Evolutionary conservation across 92 coral and sea anemone genomes (phyloP), one percentile per base, ranked within the genome.

Genomic region (Palythoa grandis): DNA sequence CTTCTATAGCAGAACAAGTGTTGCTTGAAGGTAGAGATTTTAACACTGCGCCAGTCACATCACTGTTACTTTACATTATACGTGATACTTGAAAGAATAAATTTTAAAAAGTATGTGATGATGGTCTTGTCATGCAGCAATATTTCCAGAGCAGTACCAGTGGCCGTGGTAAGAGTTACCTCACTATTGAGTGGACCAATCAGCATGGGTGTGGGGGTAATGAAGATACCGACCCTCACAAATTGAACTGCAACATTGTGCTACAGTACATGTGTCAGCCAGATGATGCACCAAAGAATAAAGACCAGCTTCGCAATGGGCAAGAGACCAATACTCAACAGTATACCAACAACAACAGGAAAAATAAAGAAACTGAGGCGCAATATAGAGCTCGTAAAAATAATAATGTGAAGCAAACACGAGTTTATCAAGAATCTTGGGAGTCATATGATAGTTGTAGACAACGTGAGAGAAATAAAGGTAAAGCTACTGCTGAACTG

Each of bases 171-270:
- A 95, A 97, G 89, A 88, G 97, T 37, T 92, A 73, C 78, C 89
- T 97, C 47, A 95, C 94, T 12, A 79, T 97, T 77, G 99, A 97
- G 76, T 97, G 99, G 99, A 97, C 99, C 76, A 97, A 97, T 76
- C 99, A 97, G 60, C 99, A 97, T 74, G 99, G 99, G 11, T 93
- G 95, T 88, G 99, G 99, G 22, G 99, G 99, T 11, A 93, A 91
- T 87, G 98, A 97, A 65, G 90, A 90, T 56, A 72, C 85, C 12
- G 98, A 97, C 78, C 95, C 99, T 40, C 98, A 97, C 71, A 97
- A 97, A 86, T 57, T 97, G 88, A 97, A 97, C 93, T 90, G 97
- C 40, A 89, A 95, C 47, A 60, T 97, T 52, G 97, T 97, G 15
- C 39, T 97, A 19, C 99, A 97, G 79, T 97, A 90, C 88, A 97